Conservation (phyloP, 2,888 invertebrate genomes). For the Macrosiphum euphorbiae region DNA sequence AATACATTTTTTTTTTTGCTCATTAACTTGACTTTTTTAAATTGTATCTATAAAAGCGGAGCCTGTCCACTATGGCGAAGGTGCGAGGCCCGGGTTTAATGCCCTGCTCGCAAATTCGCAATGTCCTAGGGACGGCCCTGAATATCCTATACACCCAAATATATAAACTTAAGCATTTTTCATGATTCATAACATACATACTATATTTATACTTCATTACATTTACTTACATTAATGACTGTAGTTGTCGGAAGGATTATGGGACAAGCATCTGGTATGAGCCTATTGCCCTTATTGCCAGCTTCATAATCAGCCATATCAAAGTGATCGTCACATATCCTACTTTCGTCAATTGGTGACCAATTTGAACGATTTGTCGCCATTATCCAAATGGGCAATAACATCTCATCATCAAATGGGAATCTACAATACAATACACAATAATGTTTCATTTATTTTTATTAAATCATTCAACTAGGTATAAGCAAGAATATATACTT, state of each 20-base stretch:
- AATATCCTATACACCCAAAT: no score
- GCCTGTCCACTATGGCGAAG: no score
- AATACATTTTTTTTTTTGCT: no score
- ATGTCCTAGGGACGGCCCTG: no score
- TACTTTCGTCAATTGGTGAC: background rate
- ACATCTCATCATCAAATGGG: background rate
- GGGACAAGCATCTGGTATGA: conserved; percentile 14
- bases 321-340: conserved; percentile 26
- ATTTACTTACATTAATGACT: background rate
- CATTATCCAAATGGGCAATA: conserved; percentile 35
- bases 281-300: background rate
- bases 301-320: background rate
- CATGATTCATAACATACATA: background rate
- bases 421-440: conserved; percentile 17
- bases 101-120: no score
- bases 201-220: background rate
- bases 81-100: no score
- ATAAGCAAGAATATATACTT: background rate
- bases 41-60: no score
- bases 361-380: conserved; percentile 41
- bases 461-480: background rate
- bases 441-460: background rate
- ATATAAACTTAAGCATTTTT: background rate
- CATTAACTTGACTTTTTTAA: no score
- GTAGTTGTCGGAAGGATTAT: background rate